phyloP scores from a whole-genome alignment of 2,113 vertebrate genomes.

The Platichthys stellatus region DNA sequence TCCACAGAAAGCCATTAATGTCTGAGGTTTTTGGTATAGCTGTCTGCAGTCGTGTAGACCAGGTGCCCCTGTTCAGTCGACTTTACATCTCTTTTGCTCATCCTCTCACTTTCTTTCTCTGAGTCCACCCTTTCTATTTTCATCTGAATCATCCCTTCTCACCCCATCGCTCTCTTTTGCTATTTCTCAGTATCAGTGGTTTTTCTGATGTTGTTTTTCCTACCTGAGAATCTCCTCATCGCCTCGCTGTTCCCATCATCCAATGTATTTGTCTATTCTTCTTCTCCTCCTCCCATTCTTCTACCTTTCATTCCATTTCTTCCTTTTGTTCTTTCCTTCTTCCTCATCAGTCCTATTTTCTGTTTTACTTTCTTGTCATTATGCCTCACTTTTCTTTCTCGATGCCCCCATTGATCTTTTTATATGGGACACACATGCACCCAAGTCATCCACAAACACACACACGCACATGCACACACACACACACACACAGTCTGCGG shows the following conservation, averaged over 20 bases:
- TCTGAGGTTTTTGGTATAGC: neutral
- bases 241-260: neutral
- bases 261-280: neutral
- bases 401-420: neutral
- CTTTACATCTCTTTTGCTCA: neutral
- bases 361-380: no score
- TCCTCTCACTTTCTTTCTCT: no score
- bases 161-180: neutral
- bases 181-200: neutral
- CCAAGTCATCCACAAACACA: neutral
- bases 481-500: slow-evolving; percentile 41
- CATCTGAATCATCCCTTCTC: slow-evolving; percentile 5
- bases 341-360: no score
- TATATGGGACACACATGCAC: neutral
- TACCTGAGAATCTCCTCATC: neutral
- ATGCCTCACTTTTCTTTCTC: neutral
- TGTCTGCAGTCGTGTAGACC: neutral
- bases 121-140: no score
- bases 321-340: neutral
- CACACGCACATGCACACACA: neutral
- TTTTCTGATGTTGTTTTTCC: no score
- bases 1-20: slow-evolving; percentile 25
- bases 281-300: neutral
- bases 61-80: neutral
- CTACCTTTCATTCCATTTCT: neutral